phyloP scores from a whole-genome alignment of 2,113 vertebrate genomes.

The Gavialis gangeticus region DNA sequence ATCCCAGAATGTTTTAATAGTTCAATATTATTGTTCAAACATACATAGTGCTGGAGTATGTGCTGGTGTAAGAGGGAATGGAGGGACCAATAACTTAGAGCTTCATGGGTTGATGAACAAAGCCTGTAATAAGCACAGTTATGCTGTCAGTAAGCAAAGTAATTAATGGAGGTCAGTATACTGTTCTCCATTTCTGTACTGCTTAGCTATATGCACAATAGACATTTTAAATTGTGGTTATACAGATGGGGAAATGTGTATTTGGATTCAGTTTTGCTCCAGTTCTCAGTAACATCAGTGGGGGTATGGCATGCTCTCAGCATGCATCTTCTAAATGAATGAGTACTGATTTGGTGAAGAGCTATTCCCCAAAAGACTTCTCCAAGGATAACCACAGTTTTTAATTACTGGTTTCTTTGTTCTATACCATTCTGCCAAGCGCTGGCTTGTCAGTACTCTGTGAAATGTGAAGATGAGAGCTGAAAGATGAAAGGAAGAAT shows the following conservation, averaged over 20 bases:
- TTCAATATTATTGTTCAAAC: neutral
- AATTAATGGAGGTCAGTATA: neutral
- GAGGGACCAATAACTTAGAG: neutral
- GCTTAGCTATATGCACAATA: neutral
- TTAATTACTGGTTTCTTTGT: neutral
- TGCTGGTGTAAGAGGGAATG: neutral
- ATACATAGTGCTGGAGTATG: fast-evolving
- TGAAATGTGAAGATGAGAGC: neutral
- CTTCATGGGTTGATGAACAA: neutral
- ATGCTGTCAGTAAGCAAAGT: neutral
- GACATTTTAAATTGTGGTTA: neutral
- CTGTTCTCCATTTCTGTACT: neutral
- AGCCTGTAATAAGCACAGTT: neutral
- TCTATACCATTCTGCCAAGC: neutral
- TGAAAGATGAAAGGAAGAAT: neutral
- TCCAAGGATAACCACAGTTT: neutral
- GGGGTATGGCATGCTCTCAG: neutral
- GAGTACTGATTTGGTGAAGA: neutral
- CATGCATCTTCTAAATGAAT: neutral
- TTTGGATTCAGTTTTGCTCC: fast-evolving
- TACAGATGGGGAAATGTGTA: neutral
- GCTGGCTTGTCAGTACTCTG: neutral
- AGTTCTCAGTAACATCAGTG: neutral
- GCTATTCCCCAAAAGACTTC: neutral
- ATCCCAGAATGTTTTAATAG: fast-evolving